phyloP scores from a whole-genome alignment of 2,888 invertebrate species.

The Tipula lateralis region DNA sequence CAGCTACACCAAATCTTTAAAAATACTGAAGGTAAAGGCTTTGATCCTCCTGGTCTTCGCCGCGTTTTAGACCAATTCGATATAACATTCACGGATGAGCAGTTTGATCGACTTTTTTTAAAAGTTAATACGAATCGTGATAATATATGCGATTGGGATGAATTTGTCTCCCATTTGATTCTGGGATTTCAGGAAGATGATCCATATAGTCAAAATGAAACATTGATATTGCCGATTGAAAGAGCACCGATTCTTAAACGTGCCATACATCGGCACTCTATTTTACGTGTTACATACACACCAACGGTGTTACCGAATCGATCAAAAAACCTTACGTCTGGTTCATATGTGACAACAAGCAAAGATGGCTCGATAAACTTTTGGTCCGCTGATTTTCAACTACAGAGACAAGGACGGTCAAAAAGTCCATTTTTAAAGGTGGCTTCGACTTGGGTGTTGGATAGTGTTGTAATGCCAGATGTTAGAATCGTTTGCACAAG shows the following conservation, averaged over 20 bases:
- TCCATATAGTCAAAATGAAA: constrained; percentile 57
- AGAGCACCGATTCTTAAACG: constrained; percentile 55
- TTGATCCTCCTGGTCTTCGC: constrained; percentile 41
- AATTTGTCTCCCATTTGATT: constrained; percentile 70
- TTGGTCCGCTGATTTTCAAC: constrained; percentile 69
- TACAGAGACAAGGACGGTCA: constrained; percentile 59
- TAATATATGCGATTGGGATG: constrained; percentile 64
- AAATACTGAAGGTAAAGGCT: constrained; percentile 36
- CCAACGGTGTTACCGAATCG: constrained; percentile 55
- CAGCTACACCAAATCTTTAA: constrained; percentile 39
- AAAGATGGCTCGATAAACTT: constrained; percentile 72
- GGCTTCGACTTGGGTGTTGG: constrained; percentile 67
- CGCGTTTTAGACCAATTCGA: constrained; percentile 37
- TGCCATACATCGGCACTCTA: constrained; percentile 65
- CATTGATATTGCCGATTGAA: constrained; percentile 60
- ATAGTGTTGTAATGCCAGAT: constrained; percentile 69
- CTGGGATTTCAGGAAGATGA: constrained; percentile 67
- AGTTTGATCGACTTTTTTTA: not conserved
- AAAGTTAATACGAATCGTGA: constrained; percentile 54
- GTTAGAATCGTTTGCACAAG: constrained; percentile 71
- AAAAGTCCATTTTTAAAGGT: constrained; percentile 58
- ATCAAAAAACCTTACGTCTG: constrained; percentile 56
- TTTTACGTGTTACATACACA: constrained; percentile 60
- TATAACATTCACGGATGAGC: not conserved
- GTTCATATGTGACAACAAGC: constrained; percentile 69